Base-by-base conservation (phyloP, 1,140 invertebrate genomes). In the Tribolium madens region DNA sequence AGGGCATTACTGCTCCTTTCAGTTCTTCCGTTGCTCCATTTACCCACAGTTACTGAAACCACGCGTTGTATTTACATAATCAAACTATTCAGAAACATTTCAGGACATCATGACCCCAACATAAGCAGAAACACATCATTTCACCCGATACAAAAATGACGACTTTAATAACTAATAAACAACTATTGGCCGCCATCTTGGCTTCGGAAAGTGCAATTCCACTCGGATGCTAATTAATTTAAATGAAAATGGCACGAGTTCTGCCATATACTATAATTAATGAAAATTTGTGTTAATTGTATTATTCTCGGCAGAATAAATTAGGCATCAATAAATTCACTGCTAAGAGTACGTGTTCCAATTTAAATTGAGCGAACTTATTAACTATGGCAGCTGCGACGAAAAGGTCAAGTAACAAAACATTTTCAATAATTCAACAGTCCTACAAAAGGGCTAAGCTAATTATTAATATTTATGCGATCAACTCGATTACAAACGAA, bases 241-340 rank as follows among this genome's bases (percentile, higher is more conserved):
- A 10, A 33, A 12, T 1, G 18, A 64, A 64, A 64, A 64, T 33
- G 26, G 57, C 57, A 3, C 52, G 52, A n/a, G 36, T 21, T 31
- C 21, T 64, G 57, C 57, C 26, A 33, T 64, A 33, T 64, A n/a
- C n/a, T n/a, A 33, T 64, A 64, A 64, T 64, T 64, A 64, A 64
- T 64, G 57, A 64, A 64, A 64, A 31, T 12, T 64, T 64, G 21
- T 33, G 57, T 64, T 64, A 64, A 64, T 64, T 64, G 57, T 64
- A 33, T 64, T 64, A 64, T 64, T 64, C 57, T 33, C 57, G 57
- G 57, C 57, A 64, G 57, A 64, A 64, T 64, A 64, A 64, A 64
- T 64, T 64, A 64, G 57, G 57, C 57, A 33, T 64, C 57, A 64
- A 64, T 64, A 64, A n/a, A 64, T 64, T 64, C 31, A 64, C 26